Percentiles rank a stretch among this genome's conserved stretches.
These are phyloP conservation scores for Cranoglanis bouderius DNA, from an alignment of 2,113 vertebrate genomes.

Conservation along the genomic window DNA sequence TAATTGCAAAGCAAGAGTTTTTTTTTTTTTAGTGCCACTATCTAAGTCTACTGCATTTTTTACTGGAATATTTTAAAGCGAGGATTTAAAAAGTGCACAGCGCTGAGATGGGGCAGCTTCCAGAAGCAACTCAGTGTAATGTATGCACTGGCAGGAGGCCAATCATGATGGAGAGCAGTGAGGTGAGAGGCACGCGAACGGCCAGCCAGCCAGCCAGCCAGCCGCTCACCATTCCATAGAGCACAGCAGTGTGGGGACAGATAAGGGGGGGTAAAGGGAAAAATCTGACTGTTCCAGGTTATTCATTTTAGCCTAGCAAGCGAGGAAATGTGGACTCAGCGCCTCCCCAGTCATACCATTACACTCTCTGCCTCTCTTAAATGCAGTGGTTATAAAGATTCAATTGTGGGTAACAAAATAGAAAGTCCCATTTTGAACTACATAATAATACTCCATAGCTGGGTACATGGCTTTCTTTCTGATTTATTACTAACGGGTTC, in stretches of 20 bases:
- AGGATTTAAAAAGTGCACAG: slow-evolving; percentile 20
- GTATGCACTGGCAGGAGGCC: slow-evolving; percentile 26
- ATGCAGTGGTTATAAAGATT: background rate
- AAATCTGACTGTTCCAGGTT: background rate
- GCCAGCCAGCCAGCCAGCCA: background rate
- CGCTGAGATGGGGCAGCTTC: background rate
- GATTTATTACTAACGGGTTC: background rate
- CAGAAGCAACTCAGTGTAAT: slow-evolving; percentile 10
- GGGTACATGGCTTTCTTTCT: background rate
- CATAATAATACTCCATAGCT: background rate
- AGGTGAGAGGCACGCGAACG: slow-evolving; percentile 32
- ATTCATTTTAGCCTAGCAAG: background rate
- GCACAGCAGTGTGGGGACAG: background rate
- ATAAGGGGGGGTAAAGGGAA: background rate
- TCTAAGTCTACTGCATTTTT: background rate
- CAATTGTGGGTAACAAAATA: background rate
- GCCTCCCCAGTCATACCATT: background rate
- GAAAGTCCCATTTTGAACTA: background rate
- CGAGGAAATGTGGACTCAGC: background rate
- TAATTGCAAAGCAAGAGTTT: background rate
- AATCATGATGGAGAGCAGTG: slow-evolving; percentile 24
- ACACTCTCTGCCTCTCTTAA: slow-evolving; percentile 10
- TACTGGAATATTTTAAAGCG: slow-evolving; percentile 10
- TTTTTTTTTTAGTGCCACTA: background rate
- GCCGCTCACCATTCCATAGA: background rate